These are phyloP conservation scores for Piliocolobus tephrosceles DNA, from an alignment of 2,113 vertebrate species.

Conservation along the genomic window DNA sequence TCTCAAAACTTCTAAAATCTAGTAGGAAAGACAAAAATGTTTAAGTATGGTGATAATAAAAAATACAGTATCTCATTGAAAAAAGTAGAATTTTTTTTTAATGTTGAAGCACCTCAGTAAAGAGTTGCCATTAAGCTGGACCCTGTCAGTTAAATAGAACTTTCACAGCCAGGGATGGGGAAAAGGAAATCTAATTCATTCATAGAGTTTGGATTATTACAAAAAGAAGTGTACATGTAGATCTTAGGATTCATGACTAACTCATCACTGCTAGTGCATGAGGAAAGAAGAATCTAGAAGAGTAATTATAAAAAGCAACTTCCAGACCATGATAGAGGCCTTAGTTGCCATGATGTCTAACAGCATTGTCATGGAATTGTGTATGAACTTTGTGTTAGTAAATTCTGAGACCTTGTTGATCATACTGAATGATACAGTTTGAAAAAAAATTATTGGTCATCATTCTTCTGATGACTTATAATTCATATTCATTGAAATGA, in stretches of 20 bases:
- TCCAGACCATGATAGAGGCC: neutral
- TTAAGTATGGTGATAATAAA: neutral
- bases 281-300: neutral
- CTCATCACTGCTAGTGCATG: neutral
- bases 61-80: neutral
- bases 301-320: neutral
- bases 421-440: neutral
- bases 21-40: neutral
- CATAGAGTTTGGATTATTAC: neutral
- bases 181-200: neutral
- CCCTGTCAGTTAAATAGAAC: neutral
- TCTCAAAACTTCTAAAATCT: slow-evolving; percentile 5
- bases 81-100: neutral
- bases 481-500: neutral
- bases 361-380: neutral
- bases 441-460: neutral
- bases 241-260: neutral
- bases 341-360: neutral
- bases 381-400: neutral
- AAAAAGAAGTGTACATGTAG: neutral
- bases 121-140: neutral
- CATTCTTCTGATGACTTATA: neutral
- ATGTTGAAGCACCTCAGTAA: neutral
- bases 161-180: neutral
- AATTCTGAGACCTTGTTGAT: neutral